Percentiles rank a stretch among this genome's conserved stretches.
Conservation (phyloP, 2,113 vertebrate species). For the Gobius niger region DNA sequence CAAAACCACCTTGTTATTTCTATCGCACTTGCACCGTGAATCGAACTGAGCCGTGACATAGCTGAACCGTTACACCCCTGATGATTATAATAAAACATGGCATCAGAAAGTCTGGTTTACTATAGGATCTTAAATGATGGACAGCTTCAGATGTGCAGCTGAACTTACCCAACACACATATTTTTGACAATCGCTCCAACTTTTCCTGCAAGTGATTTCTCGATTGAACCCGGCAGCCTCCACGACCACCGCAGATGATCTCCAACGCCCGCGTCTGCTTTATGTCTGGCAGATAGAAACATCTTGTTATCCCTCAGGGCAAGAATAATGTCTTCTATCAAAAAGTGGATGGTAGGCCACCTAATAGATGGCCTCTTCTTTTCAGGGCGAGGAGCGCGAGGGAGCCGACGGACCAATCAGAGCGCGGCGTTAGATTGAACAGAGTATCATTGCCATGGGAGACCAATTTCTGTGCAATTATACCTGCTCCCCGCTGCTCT, state of each 20-base stretch:
- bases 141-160: neutral
- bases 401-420: slow-evolving; percentile 60
- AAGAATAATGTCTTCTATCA: slow-evolving; percentile 57
- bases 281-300: slow-evolving; percentile 35
- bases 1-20: too few species aligned
- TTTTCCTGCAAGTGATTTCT: neutral
- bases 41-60: too few species aligned
- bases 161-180: neutral
- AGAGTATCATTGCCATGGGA: slow-evolving; percentile 77
- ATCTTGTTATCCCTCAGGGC: slow-evolving; percentile 53
- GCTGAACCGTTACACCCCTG: too few species aligned
- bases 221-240: slow-evolving; percentile 2
- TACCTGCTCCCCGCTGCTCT: slow-evolving; percentile 79
- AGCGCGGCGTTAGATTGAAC: slow-evolving; percentile 66
- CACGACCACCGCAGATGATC: slow-evolving; percentile 25
- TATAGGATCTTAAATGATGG: neutral
- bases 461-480: slow-evolving; percentile 80
- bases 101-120: too few species aligned
- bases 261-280: slow-evolving; percentile 33
- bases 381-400: slow-evolving; percentile 59
- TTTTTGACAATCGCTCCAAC: neutral
- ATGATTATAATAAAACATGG: too few species aligned
- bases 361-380: slow-evolving; percentile 53
- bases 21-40: too few species aligned
- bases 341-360: slow-evolving; percentile 52